Conservation (phyloP, 2,888 invertebrate species). For the Cryptophagus acutangulus region DNA sequence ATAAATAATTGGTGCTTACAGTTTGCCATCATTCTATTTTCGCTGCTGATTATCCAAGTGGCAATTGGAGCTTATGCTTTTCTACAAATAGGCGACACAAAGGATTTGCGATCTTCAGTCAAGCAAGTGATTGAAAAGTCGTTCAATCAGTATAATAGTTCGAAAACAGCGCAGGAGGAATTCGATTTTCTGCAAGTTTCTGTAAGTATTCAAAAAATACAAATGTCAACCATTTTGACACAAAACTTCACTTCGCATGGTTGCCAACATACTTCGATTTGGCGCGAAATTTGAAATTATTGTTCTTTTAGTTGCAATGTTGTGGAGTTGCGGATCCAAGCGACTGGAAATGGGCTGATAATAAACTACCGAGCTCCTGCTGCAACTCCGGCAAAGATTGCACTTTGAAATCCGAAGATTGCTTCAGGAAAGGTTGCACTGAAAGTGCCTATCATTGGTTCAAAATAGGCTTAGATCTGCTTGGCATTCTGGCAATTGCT, state of each 20-base stretch:
- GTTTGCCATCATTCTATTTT: slow-evolving; percentile 53
- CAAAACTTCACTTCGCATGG: not conserved
- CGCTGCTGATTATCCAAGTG: slow-evolving; percentile 67
- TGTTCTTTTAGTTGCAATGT: slow-evolving; percentile 26
- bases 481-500: slow-evolving; percentile 62
- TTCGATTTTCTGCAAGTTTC: slow-evolving; percentile 60
- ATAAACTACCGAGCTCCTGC: slow-evolving; percentile 24
- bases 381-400: slow-evolving; percentile 31
- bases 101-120: slow-evolving; percentile 39
- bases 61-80: slow-evolving; percentile 63
- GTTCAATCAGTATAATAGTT: slow-evolving; percentile 47
- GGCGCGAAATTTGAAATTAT: not conserved
- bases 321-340: slow-evolving; percentile 27
- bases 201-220: slow-evolving; percentile 42
- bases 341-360: slow-evolving; percentile 29
- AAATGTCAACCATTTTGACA: not conserved
- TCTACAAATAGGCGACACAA: slow-evolving; percentile 54
- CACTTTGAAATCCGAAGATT: slow-evolving; percentile 40
- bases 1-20: slow-evolving; percentile 16
- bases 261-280: too few relatives aligned
- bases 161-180: slow-evolving; percentile 49
- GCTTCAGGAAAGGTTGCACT: slow-evolving; percentile 51
- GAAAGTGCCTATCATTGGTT: slow-evolving; percentile 43
- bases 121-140: slow-evolving; percentile 39
- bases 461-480: slow-evolving; percentile 51